Evolutionary conservation across 2,888 invertebrate species (phyloP), one percentile per base, ranked within the genome.

Genomic region (Encarsia formosa): DNA sequence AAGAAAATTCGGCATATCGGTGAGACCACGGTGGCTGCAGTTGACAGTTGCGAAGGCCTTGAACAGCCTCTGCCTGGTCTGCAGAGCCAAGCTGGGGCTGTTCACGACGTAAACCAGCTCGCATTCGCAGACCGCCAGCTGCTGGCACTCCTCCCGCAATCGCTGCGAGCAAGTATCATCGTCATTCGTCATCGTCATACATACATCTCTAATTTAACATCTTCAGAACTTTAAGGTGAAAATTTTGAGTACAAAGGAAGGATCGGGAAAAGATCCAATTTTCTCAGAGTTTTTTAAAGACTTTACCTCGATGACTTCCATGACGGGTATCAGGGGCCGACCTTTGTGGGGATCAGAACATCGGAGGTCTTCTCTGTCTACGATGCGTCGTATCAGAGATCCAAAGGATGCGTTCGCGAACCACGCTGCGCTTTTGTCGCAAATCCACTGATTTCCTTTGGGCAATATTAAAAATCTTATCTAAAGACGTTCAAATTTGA

Each of bases 381-480:
- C 73, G 15, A 84, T 77, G 41, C 78, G 76, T 11, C 67, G 64
- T 0, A 76, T 71, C 1, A 78, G 74, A 1, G 80, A 77, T 51
- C 75, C 77, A 52, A 76, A 76, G 15, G 75, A 73, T 51, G 79
- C 74, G 68, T 81, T 77, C 26, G 83, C 76, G 46, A 84, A 73
- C 86, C 87, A 87, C 54, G 80, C 78, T 19, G 84, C 68, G 9
- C 81, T 79, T 5, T 77, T 79, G 61, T 78, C 83, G 65, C 80
- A 90, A 71, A 81, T 83, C 85, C 84, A 83, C 66, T 79, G 77
- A 70, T 87, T 84, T 67, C 80, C 89, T 89, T 61, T 18, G 29
- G n/a, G n/a, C n/a, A n/a, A n/a, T n/a, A n/a, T n/a, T n/a, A n/a
- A n/a, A n/a, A n/a, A n/a, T n/a, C n/a, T n/a, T n/a, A n/a, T n/a